Conservation (phyloP, 53 echinoderm and acorn worm species). For the Antedon mediterranea region DNA sequence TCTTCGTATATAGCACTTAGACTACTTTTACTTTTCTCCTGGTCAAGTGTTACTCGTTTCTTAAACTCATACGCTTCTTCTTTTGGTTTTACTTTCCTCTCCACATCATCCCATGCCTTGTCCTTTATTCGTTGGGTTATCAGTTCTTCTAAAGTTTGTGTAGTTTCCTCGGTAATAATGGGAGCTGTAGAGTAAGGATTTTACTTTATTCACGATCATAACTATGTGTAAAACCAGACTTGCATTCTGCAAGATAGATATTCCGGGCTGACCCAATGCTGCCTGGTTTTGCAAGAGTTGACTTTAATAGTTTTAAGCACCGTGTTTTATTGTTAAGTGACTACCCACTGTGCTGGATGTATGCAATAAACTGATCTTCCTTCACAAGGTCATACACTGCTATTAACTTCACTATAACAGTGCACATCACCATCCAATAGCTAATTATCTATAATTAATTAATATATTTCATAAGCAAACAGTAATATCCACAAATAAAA, state of each 20-base stretch:
- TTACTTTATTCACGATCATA: not conserved
- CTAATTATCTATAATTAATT: too few relatives aligned
- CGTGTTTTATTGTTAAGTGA: too few relatives aligned
- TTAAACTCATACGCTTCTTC: conserved; percentile 82
- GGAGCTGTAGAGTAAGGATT: conserved; percentile 48
- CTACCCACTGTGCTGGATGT: too few relatives aligned
- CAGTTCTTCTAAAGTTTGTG: conserved; percentile 57
- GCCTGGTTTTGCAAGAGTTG: too few relatives aligned
- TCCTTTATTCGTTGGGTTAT: conserved; percentile 75
- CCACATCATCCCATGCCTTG: conserved; percentile 91
- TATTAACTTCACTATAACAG: too few relatives aligned
- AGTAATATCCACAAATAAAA: too few relatives aligned
- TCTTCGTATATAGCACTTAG: conserved; percentile 88
- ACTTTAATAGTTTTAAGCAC: too few relatives aligned
- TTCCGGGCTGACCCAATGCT: not conserved
- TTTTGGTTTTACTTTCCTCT: conserved; percentile 65
- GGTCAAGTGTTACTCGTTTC: conserved; percentile 80
- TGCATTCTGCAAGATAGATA: not conserved
- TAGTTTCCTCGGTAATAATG: conserved; percentile 91
- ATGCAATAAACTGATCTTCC: too few relatives aligned
- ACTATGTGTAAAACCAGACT: not conserved
- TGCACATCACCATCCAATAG: too few relatives aligned
- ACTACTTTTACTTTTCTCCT: conserved; percentile 97
- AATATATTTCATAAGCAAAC: too few relatives aligned
- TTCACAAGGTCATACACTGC: too few relatives aligned